Evolutionary conservation across 2,888 invertebrate genomes (phyloP), one percentile per base, ranked within the genome.

Genomic region (Limnephilus marmoratus): DNA sequence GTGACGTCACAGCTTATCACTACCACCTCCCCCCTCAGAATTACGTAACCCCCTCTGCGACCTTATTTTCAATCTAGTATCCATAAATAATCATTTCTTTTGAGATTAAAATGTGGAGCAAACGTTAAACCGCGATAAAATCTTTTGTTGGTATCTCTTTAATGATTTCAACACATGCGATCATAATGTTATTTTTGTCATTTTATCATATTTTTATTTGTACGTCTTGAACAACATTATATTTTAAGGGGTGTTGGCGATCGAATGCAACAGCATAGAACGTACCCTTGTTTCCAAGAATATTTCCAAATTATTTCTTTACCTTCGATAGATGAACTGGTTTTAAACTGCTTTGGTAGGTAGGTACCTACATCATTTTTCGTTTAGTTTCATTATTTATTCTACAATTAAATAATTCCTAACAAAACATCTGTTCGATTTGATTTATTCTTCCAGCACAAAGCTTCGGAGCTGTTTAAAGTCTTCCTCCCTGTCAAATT

Each of bases 1-100:
- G 88, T 89, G 88, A 89, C 88, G 88, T 89, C 88, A 89, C 88
- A 49, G 88, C 88, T 89, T 89, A 89, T 89, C 88, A 89, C 88
- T 89, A 89, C 13, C 88, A 88, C 37, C 37, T 24, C 88, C 80
- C 81, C 41, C n/a, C 81, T 15, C 86, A n/a, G 45, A n/a, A 34
- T 87, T 87, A 87, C 87, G 13, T 87, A 86, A 87, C 41, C 85
- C 45, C 34, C 86, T 11, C 34, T 49, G 31, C 53, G 80, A 80
- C 88, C 88, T 80, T 37, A 81, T 89, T 89, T 87, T 85, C 82
- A 82, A 34, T 85, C 18, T 85, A 85, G 37, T 85, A 85, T 85
- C 87, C 53, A 18, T n/a, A 24, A 86, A 45, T 41, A 41, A 37
- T 37, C 37, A 37, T 83, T 83, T 83, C 83, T 24, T 37, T 83